phyloP scores from a whole-genome alignment of 2,888 invertebrate species.

The Pocota personata region DNA sequence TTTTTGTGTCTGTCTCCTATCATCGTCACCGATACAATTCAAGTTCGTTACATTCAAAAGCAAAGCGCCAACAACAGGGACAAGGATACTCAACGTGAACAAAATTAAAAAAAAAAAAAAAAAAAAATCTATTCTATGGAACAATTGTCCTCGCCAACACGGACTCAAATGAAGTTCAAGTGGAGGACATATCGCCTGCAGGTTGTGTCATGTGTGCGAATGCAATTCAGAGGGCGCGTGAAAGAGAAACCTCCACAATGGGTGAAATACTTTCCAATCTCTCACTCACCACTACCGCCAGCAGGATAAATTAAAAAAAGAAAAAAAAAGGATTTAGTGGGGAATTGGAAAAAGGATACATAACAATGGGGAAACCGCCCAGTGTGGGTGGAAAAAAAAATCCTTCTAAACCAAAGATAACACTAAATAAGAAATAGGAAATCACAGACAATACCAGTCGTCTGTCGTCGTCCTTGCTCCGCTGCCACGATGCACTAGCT shows the following conservation, averaged over 20 bases:
- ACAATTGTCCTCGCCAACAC: constrained; percentile 73
- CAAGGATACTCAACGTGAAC: constrained; percentile 44
- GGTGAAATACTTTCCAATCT: constrained; percentile 53
- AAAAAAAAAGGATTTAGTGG: constrained; percentile 43
- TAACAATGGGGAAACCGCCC: constrained; percentile 24
- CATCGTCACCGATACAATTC: constrained; percentile 53
- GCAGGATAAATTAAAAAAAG: constrained; percentile 61
- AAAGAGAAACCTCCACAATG: constrained; percentile 17
- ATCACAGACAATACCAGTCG: constrained; percentile 67
- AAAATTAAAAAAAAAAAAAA: constrained; percentile 32
- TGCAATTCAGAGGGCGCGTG: constrained; percentile 45
- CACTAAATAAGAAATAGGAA: constrained; percentile 73
- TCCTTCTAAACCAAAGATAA: constrained; percentile 60
- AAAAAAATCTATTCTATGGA: constrained; percentile 58
- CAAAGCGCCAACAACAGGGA: constrained; percentile 44
- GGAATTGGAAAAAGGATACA: constrained; percentile 38
- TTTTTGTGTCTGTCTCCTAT: constrained; percentile 5
- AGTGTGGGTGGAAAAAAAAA: constrained; percentile 2
- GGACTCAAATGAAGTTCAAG: constrained; percentile 71
- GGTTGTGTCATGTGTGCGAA: constrained; percentile 63
- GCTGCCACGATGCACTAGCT: constrained; percentile 42
- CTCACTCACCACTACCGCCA: constrained; percentile 57
- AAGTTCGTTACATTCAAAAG: constrained; percentile 68
- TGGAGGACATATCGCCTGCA: constrained; percentile 69
- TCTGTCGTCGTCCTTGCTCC: constrained; percentile 30